Evolutionary conservation across 2,113 vertebrate species (phyloP), one percentile per base, ranked within the genome.

Genomic region (Pimephales promelas): DNA sequence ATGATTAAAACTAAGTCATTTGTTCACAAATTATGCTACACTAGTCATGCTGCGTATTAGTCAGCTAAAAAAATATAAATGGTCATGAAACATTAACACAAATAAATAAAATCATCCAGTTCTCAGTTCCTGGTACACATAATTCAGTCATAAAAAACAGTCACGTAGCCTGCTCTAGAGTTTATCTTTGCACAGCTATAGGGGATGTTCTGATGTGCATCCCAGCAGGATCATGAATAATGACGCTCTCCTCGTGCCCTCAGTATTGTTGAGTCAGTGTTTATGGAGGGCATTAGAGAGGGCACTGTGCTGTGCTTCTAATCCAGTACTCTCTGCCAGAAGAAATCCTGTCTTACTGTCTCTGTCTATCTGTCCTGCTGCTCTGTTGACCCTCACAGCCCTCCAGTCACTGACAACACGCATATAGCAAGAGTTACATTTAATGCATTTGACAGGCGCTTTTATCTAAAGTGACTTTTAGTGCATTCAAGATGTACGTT

Each of bases 261-360:
- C 54, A 64, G 77, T 81, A 28, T 24, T 59, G 78, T 83, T 86
- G 82, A 90, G 88, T 89, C 89, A 79, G 79, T 70, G 74, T 84
- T 85, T 86, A 85, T 85, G 89, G 83, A 85, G 88, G 84, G 91
- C 90, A 91, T 92, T 89, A 89, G 79, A 83, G 31, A 40, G 72
- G 88, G 89, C 90, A 90, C 20, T 49, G 62, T 90, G 90, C 90
- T 66, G 28, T 61, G 56, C 87, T 81, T 80, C 62, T 94, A 93
- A 94, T 92, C 81, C 85, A 75, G 64, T 81, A 61, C 84, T 86
- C 86, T 91, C 89, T 78, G 85, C 87, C 86, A 84, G 75, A 86
- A 72, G 57, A 82, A 88, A 85, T 87, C 84, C 78, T 31, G 72
- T 87, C 73, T 88, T 56, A 34, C 88, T 84, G 89, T 86, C 76